Conservation (phyloP, 2,113 vertebrate genomes). For the Pseudorhombus dupliciocellatus region DNA sequence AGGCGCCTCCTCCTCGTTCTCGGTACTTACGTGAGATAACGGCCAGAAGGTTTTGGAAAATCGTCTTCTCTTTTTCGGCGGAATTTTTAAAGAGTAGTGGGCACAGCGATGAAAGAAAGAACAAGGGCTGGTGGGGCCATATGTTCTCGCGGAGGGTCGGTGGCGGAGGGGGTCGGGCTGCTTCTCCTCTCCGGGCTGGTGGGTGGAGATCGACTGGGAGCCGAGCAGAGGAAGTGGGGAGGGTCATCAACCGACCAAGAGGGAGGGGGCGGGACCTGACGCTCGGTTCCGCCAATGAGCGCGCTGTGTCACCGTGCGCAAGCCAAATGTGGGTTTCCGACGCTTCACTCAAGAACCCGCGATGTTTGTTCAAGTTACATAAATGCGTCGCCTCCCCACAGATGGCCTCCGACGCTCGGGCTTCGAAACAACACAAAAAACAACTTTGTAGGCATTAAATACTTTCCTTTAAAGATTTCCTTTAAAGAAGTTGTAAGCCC, state of each 20-base stretch:
- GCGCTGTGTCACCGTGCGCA: background rate
- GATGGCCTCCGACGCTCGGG: conserved; percentile 7
- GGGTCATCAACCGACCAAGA: conserved; percentile 36
- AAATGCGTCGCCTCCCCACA: conserved; percentile 56
- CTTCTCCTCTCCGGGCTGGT: conserved; percentile 24
- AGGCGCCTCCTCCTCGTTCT: background rate
- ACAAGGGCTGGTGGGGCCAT: conserved; percentile 88
- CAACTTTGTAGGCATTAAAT: too few relatives aligned
- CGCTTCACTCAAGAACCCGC: conserved; percentile 11
- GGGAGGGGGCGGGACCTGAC: conserved; percentile 30
- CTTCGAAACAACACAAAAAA: too few relatives aligned
- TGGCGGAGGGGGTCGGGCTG: background rate
- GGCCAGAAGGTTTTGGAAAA: conserved; percentile 98
- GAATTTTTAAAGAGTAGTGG: conserved; percentile 99
- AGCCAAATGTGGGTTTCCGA: conserved; percentile 77
- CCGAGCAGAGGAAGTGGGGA: conserved; percentile 44
- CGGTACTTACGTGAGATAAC: conserved; percentile 98
- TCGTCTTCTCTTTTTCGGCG: conserved; percentile 99
- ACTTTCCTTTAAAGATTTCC: too few relatives aligned
- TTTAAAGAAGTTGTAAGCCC: too few relatives aligned
- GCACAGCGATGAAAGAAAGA: conserved; percentile 94
- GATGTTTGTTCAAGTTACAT: conserved; percentile 59
- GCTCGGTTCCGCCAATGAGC: conserved; percentile 54
- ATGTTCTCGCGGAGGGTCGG: conserved; percentile 63
- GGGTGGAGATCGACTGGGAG: conserved; percentile 57